These are phyloP conservation scores for Pygoscelis antarcticus DNA, from an alignment of 2,113 vertebrate species.

Conservation along the genomic window DNA sequence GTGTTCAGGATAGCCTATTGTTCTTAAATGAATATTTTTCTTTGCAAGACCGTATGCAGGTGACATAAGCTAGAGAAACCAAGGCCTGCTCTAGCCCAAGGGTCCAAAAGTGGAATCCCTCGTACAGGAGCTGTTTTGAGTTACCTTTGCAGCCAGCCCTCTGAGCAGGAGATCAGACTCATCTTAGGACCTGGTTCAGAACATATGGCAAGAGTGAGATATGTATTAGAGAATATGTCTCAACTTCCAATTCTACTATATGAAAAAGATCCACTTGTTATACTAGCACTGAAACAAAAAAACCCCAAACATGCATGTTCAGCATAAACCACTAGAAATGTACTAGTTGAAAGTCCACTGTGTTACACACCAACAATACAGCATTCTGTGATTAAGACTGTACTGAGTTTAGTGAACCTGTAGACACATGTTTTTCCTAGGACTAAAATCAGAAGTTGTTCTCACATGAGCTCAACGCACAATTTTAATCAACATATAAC, in stretches of 20 bases:
- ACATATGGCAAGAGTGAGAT: neutral
- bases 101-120: neutral
- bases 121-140: neutral
- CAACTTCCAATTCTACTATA: neutral
- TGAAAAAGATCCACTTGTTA: neutral
- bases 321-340: neutral
- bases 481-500: neutral
- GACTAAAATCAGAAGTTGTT: neutral
- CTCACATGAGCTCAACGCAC: neutral
- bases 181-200: neutral
- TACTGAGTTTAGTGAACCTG: neutral
- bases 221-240: neutral
- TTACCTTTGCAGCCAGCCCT: neutral
- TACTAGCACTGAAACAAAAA: neutral
- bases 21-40: neutral
- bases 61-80: neutral
- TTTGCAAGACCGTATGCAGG: neutral
- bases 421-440: neutral
- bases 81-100: neutral
- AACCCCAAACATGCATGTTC: neutral
- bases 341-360: neutral
- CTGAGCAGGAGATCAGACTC: neutral
- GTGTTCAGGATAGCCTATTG: neutral
- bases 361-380: neutral
- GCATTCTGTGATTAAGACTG: neutral